Percentiles rank a stretch among this genome's conserved stretches.
These are phyloP conservation scores for Philopedon plagiatum DNA, from an alignment of 2,888 invertebrate species.

Conservation along the genomic window DNA sequence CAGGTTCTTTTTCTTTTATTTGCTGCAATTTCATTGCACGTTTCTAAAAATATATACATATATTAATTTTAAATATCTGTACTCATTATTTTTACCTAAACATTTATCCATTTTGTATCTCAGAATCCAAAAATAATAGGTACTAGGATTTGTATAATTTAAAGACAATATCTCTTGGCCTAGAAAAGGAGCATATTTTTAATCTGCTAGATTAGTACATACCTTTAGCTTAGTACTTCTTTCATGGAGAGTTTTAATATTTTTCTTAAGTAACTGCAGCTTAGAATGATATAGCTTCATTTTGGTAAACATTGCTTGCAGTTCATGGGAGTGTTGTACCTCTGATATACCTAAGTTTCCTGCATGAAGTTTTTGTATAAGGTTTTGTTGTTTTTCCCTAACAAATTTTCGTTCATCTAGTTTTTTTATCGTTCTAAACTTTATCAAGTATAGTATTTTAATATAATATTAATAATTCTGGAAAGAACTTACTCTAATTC, in stretches of 20 bases:
- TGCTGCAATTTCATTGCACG: constrained; percentile 51
- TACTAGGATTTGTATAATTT: too few relatives aligned
- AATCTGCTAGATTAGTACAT: too few relatives aligned
- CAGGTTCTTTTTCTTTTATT: constrained; percentile 48
- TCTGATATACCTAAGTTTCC: constrained; percentile 55
- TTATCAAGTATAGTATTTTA: too few relatives aligned
- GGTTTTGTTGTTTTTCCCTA: constrained; percentile 51
- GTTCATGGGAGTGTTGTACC: constrained; percentile 53
- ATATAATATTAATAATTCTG: too few relatives aligned
- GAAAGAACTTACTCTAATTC: constrained; percentile 47
- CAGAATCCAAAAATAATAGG: too few relatives aligned
- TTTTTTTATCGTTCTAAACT: too few relatives aligned
- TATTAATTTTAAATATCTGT: too few relatives aligned
- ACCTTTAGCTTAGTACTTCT: constrained; percentile 54
- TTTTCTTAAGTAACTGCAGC: constrained; percentile 53
- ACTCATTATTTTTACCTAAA: too few relatives aligned
- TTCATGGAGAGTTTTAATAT: constrained; percentile 55
- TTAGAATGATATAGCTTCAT: constrained; percentile 55
- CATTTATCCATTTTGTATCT: too few relatives aligned
- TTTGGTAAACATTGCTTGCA: constrained; percentile 54
- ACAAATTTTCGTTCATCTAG: too few relatives aligned
- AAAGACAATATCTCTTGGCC: too few relatives aligned
- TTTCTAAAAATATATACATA: constrained; percentile 44
- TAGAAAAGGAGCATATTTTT: too few relatives aligned
- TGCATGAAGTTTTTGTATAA: constrained; percentile 52